phyloP scores from a whole-genome alignment of 1,140 invertebrate species.

The Triops longicaudatus region DNA sequence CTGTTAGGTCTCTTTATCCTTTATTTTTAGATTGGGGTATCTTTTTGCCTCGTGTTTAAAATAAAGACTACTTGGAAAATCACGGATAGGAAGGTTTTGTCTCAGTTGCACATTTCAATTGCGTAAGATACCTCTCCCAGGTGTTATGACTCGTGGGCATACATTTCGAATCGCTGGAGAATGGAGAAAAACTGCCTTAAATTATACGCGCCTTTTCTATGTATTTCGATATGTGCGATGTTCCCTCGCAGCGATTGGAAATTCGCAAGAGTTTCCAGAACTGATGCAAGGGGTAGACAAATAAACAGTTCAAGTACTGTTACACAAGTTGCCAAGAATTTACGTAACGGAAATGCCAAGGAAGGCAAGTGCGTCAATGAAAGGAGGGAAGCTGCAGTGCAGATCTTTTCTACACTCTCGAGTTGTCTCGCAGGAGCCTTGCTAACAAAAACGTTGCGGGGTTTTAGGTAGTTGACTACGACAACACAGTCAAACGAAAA shows the following conservation, averaged over 20 bases:
- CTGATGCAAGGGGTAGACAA: not conserved
- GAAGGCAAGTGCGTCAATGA: not conserved
- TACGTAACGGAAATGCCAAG: conserved; percentile 17
- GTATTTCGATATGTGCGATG: not conserved
- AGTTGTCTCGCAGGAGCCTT: not conserved
- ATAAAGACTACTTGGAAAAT: not conserved
- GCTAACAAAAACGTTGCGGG: not conserved
- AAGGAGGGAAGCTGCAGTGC: not conserved
- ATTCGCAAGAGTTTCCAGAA: not conserved
- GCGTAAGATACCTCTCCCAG: not conserved
- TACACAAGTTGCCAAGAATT: not conserved
- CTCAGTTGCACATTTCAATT: not conserved
- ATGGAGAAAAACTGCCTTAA: not conserved
- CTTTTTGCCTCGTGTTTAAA: not conserved
- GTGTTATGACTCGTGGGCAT: not conserved
- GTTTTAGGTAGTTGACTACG: not conserved
- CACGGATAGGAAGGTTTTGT: not conserved
- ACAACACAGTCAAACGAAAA: not conserved
- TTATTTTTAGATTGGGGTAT: not conserved
- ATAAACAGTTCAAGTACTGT: not conserved
- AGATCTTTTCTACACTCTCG: conserved; percentile 13
- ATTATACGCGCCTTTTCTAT: not conserved
- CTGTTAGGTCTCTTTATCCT: not conserved
- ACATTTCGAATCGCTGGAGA: not conserved
- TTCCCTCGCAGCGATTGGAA: not conserved